phyloP scores from a whole-genome alignment of 2,888 invertebrate genomes.

The Stomorhina lunata region DNA sequence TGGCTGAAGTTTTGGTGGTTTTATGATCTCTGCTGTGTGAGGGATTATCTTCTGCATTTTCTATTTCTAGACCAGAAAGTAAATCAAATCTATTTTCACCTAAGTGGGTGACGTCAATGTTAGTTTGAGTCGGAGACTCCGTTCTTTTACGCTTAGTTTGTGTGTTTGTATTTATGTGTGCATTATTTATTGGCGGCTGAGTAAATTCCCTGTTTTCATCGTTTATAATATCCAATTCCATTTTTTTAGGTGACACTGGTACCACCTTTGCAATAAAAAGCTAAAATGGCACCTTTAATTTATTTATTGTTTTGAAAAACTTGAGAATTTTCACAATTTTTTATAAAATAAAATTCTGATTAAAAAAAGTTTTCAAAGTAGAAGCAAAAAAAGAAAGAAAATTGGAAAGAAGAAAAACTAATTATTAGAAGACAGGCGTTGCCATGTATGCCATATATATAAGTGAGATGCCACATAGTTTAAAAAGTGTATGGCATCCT shows the following conservation, averaged over 20 bases:
- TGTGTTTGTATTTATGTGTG: background rate
- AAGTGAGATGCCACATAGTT: no score
- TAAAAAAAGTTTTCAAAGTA: no score
- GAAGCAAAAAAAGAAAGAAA: no score
- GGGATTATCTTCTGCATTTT: background rate
- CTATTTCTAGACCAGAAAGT: background rate
- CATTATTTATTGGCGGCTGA: background rate
- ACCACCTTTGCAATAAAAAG: background rate
- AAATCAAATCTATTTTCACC: background rate
- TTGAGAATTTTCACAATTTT: no score
- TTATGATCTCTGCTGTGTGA: background rate
- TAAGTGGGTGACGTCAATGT: background rate
- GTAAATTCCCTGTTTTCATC: background rate
- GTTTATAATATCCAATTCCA: background rate
- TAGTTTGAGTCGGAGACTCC: background rate
- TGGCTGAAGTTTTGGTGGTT: no score
- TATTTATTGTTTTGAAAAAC: background rate
- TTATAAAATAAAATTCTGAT: no score
- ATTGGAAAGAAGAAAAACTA: no score
- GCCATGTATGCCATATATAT: no score
- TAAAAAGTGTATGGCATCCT: no score
- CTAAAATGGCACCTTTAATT: background rate
- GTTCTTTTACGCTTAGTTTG: background rate
- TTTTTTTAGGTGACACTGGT: background rate
- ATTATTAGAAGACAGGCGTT: no score